Base-by-base conservation (phyloP, 2,113 vertebrate genomes). In the Murina feae region DNA sequence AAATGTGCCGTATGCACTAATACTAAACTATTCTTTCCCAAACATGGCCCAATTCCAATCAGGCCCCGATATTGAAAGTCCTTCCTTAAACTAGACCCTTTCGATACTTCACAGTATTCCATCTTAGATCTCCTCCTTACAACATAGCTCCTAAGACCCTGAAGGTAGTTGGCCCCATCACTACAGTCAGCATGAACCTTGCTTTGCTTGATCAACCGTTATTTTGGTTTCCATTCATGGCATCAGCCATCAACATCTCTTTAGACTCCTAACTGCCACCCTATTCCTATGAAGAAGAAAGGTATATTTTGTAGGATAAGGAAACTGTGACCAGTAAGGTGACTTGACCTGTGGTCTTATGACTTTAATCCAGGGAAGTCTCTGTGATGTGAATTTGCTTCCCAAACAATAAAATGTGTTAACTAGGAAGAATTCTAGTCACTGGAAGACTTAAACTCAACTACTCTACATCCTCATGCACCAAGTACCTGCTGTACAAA, bases 111-210 rank as follows among this genome's bases (percentile, higher is more conserved):
- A 21, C 28, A n/a, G 20, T 28, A 51, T 53, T 9, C 20, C 3
- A 21, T 20, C 14, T 9, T 37, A 5, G 0, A 17, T 6, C 10
- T 65, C 30, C 23, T 3, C 21, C 25, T 47, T 25, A 16, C 9
- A 51, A 81, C 47, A 44, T 0, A n/a, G 49, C 6, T 0, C 6
- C 39, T n/a, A 9, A 6, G 42, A 28, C 0, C 35, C 7, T 12
- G 23, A 17, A 20, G 5, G 28, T 20, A 1, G 10, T 23, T 18
- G 4, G 3, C n/a, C 39, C 39, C 37, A 0, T 71, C 7, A 2
- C 16, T 53, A n/a, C 3, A 35, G 7, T n/a, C 23, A n/a, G 66
- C 12, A 9, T 7, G 63, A 35, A 20, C 9, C 11, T 53, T 16
- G 6, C 3, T 63, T 60, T 53, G 3, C 9, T 21, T 51, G 51